These are phyloP conservation scores for Cyphomyrus plagiostoma DNA, from an alignment of 2,113 vertebrate species.

Conservation along the genomic window DNA sequence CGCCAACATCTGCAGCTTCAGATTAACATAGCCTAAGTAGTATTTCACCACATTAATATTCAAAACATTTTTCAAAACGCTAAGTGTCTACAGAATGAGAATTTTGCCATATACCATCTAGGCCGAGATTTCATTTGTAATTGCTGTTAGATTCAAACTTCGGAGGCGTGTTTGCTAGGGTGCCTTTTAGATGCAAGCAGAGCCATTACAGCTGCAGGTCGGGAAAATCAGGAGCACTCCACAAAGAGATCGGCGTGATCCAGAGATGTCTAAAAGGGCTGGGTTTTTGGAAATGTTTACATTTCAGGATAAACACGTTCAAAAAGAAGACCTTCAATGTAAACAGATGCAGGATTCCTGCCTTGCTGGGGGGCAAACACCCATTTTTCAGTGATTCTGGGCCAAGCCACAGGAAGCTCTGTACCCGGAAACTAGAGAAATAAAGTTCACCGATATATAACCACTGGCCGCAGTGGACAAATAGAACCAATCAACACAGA, in stretches of 20 bases:
- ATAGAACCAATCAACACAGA: neutral
- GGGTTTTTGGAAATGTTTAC: neutral
- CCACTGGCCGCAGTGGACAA: neutral
- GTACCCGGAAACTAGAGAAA: neutral
- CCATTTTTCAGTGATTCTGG: neutral
- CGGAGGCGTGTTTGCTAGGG: neutral
- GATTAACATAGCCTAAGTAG: neutral
- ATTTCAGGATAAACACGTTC: neutral
- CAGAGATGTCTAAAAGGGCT: neutral
- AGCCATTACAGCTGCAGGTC: neutral
- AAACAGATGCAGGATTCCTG: neutral
- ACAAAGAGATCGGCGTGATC: neutral
- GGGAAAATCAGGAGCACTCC: neutral
- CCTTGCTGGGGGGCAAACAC: neutral
- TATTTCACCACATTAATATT: neutral
- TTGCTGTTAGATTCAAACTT: neutral
- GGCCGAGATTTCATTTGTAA: neutral
- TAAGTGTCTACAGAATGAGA: neutral
- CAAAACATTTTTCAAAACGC: neutral
- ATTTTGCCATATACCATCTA: neutral
- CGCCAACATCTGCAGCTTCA: neutral
- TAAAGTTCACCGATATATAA: neutral
- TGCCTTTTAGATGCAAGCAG: neutral
- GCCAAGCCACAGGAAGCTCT: neutral
- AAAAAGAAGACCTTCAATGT: neutral